Base-by-base conservation (phyloP, 2,888 invertebrate genomes). In the Rutpela maculata region DNA sequence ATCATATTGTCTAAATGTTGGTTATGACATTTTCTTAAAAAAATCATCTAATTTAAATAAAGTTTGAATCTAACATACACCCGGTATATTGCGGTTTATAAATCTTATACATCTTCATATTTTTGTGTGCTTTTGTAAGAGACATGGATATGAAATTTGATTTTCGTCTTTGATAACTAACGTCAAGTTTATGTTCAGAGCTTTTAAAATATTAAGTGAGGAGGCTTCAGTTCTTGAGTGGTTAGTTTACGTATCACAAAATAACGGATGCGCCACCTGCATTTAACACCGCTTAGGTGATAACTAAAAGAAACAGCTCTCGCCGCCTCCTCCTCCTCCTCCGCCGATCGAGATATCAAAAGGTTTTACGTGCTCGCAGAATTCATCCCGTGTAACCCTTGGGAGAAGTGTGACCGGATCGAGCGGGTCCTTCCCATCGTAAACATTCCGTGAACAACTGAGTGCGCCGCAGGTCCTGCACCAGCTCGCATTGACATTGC, bases 341-440 rank as follows among this genome's bases (percentile, higher is more conserved):
- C 50, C 50, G 19, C 19, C 59, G 9, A 12, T 22, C n/a, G 55
- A 56, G 50, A 55, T 67, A 67, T 67, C 55, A 67, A 67, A 67
- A 50, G 50, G 38, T 67, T 67, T 67, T 67, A 67, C 55, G 67
- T 67, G 26, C 38, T 50, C 1, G 26, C n/a, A 67, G 35, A 67
- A 67, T 67, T 22, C 55, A 67, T 67, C 50, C 55, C 4, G 59
- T 55, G 70, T 60, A 43, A 59, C 78, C 80, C 71, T 68, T 56
- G 77, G 78, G 80, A 76, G 26, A 75, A 76, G 78, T 88, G 88
- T 85, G 88, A 88, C 87, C 86, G 84, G 80, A 84, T 85, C 83
- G 82, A 78, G 78, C 80, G 83, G 80, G 84, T 83, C 83, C 87
- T 88, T 88, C 88, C 87, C 88, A 88, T 86, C 87, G 86, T 85